Evolutionary conservation across 2,888 invertebrate genomes (phyloP).

Genomic region (Orthosia cruda): DNA sequence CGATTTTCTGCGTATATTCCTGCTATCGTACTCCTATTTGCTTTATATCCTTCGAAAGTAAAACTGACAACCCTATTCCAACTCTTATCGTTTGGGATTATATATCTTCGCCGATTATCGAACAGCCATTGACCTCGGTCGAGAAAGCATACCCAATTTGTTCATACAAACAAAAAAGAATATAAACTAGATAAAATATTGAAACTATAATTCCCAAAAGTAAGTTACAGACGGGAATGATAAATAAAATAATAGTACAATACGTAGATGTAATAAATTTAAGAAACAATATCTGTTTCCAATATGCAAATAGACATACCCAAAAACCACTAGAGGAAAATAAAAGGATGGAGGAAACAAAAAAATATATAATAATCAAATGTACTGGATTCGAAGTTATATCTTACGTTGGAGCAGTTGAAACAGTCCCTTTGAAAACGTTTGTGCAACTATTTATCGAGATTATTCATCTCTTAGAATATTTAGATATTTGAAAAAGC

Average conservation of each 20-base stretch:
- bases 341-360: slow-evolving; percentile 84
- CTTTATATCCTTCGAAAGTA: slow-evolving; percentile 62
- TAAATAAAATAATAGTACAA: slow-evolving; percentile 80
- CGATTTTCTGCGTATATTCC: slow-evolving; percentile 49
- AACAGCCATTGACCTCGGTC: slow-evolving; percentile 55
- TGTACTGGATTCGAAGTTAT: slow-evolving; percentile 82
- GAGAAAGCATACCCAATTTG: slow-evolving; percentile 58
- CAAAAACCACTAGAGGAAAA: slow-evolving; percentile 88
- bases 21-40: slow-evolving; percentile 44
- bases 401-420: slow-evolving; percentile 75
- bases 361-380: slow-evolving; percentile 89
- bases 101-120: slow-evolving; percentile 53
- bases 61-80: slow-evolving; percentile 60
- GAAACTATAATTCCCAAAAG: slow-evolving; percentile 72
- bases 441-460: slow-evolving; percentile 47
- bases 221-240: slow-evolving; percentile 52
- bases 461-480: slow-evolving; percentile 53
- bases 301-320: slow-evolving; percentile 87
- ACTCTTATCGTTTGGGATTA: slow-evolving; percentile 65
- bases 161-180: slow-evolving; percentile 53
- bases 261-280: slow-evolving; percentile 86
- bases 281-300: slow-evolving; percentile 87
- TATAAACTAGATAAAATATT: slow-evolving; percentile 63
- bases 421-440: slow-evolving; percentile 62
- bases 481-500: slow-evolving; percentile 13